phyloP scores from a whole-genome alignment of 2,113 vertebrate species.

The Prinia subflava region DNA sequence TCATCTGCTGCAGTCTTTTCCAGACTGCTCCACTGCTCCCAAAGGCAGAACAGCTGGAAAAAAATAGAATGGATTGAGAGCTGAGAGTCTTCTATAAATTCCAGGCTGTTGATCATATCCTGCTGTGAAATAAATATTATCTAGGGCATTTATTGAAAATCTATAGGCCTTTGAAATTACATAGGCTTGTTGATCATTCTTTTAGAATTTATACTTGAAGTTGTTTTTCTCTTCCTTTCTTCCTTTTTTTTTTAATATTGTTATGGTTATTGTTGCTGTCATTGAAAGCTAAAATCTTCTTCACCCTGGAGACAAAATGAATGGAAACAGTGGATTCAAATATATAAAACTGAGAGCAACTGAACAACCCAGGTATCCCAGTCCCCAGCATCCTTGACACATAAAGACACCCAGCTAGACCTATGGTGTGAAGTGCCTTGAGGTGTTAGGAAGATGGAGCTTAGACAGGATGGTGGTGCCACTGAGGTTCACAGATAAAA shows the following conservation, averaged over 20 bases:
- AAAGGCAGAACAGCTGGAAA: conserved; percentile 14
- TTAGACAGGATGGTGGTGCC: background rate
- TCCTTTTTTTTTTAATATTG: background rate
- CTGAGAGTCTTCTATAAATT: background rate
- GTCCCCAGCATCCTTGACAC: background rate
- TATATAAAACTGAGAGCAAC: background rate
- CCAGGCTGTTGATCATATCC: background rate
- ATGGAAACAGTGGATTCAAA: background rate
- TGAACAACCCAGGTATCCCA: background rate
- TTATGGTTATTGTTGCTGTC: background rate
- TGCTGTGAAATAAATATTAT: conserved; percentile 14
- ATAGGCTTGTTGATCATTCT: background rate
- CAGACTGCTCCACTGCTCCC: conserved; percentile 10
- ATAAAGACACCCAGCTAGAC: background rate
- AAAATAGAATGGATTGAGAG: background rate
- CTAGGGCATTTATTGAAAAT: conserved; percentile 14
- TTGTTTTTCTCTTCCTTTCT: background rate
- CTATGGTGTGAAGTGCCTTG: background rate
- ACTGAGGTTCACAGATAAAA: background rate
- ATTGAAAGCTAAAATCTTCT: background rate
- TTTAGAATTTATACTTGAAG: background rate
- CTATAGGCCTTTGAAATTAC: background rate
- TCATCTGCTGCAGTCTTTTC: conserved; percentile 15
- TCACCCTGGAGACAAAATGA: background rate
- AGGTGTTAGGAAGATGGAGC: background rate